phyloP scores from a whole-genome alignment of 2,888 invertebrate genomes.

The Ormyrus nitidulus region DNA sequence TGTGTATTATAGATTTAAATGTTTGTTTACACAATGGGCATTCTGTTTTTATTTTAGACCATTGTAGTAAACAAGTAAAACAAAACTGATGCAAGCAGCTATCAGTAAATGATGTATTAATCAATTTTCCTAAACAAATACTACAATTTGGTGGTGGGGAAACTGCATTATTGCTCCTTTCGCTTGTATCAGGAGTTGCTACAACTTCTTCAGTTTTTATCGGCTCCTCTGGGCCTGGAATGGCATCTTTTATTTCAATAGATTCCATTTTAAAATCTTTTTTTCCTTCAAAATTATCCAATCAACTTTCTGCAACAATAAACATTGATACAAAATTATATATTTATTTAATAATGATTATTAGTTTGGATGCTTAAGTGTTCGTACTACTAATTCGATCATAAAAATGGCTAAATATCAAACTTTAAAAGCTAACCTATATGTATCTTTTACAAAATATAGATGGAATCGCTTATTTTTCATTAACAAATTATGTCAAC shows the following conservation, averaged over 20 bases:
- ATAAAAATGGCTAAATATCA: too few species aligned
- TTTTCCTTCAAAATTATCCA: not conserved
- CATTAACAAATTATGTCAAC: too few species aligned
- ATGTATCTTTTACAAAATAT: too few species aligned
- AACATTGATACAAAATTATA: not conserved
- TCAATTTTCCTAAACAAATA: constrained; percentile 91
- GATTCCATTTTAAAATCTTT: constrained; percentile 60
- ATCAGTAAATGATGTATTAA: constrained; percentile 93
- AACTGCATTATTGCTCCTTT: constrained; percentile 74
- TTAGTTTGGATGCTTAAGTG: too few species aligned
- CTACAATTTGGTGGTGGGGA: constrained; percentile 93
- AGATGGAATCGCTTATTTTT: too few species aligned
- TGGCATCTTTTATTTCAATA: constrained; percentile 58
- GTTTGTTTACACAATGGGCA: constrained; percentile 96
- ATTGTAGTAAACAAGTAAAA: constrained; percentile 92
- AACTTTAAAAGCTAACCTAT: too few species aligned
- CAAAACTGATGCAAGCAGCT: constrained; percentile 96
- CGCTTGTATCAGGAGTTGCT: constrained; percentile 77
- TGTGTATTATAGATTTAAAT: constrained; percentile 94
- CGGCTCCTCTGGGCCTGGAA: constrained; percentile 63
- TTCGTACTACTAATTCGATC: too few species aligned
- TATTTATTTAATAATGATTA: not conserved
- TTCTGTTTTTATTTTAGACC: constrained; percentile 96
- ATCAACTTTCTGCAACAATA: constrained; percentile 34
- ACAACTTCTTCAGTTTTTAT: constrained; percentile 68